Conservation (phyloP, 2,113 vertebrate species). For the Campylorhamphus procurvoides region DNA sequence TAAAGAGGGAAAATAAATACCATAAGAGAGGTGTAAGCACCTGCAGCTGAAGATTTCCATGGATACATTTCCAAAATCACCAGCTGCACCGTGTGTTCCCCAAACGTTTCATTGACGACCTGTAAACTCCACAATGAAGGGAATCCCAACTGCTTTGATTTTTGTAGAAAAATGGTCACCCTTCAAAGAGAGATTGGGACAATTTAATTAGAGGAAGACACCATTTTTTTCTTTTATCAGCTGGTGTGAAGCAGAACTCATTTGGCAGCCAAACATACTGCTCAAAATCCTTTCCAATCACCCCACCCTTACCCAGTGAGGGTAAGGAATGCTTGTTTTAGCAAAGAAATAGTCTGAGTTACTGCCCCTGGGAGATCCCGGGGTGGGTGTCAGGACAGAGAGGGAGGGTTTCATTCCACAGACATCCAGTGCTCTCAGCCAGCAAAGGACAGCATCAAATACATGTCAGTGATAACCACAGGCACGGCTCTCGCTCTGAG, state of each 20-base stretch:
- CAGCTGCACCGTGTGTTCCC: neutral
- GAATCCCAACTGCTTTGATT: neutral
- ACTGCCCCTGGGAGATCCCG: accelerated
- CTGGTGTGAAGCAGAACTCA: neutral
- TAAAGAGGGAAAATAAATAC: neutral
- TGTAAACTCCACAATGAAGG: neutral
- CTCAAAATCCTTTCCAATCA: neutral
- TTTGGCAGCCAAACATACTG: neutral
- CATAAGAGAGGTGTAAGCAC: neutral
- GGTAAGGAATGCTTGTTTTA: neutral
- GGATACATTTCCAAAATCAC: neutral
- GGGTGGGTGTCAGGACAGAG: neutral
- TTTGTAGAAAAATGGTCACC: neutral
- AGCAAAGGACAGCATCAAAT: neutral
- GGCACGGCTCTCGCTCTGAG: neutral
- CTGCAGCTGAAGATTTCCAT: neutral
- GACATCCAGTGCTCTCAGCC: neutral
- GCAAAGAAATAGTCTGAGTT: neutral
- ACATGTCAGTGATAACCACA: neutral
- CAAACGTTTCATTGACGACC: neutral
- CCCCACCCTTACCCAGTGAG: neutral
- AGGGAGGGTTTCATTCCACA: neutral
- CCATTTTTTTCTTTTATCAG: neutral
- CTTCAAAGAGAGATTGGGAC: neutral
- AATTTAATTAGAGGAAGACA: neutral